Conservation (phyloP, 2,797 vertebrate genomes). For the Notamacropus eugenii region DNA sequence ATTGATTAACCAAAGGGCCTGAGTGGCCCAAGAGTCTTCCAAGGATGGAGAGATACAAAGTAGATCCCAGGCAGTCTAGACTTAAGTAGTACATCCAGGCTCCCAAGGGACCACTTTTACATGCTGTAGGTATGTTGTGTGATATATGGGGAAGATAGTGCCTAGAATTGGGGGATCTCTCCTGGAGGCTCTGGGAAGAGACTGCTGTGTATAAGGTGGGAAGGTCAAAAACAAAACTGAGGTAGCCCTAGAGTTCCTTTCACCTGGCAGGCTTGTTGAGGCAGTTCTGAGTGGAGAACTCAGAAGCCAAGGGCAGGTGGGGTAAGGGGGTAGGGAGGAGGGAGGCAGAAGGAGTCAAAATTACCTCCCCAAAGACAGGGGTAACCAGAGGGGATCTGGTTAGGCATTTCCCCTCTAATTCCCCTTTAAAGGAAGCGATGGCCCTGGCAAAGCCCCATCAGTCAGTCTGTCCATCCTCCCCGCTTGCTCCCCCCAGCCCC, state of each 20-base stretch:
- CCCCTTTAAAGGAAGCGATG: slow-evolving; percentile 98
- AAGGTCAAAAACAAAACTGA: slow-evolving; percentile 60
- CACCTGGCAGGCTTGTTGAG: slow-evolving; percentile 8
- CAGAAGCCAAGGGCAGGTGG: slow-evolving; percentile 82
- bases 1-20: background rate
- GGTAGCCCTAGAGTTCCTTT: slow-evolving; percentile 23
- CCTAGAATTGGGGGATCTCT: slow-evolving; percentile 17
- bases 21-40: background rate
- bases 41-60: slow-evolving; percentile 59
- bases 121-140: slow-evolving; percentile 7
- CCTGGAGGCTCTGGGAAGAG: background rate
- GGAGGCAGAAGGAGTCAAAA: slow-evolving; percentile 48
- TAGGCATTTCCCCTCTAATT: slow-evolving; percentile 87
- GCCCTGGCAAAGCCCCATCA: slow-evolving; percentile 93
- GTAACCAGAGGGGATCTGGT: slow-evolving; percentile 79
- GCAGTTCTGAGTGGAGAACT: slow-evolving; percentile 79
- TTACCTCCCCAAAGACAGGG: slow-evolving; percentile 69
- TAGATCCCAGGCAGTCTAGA: slow-evolving; percentile 9
- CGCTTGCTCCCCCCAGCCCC: slow-evolving; percentile 88
- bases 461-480: slow-evolving; percentile 87
- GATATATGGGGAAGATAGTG: slow-evolving; percentile 38
- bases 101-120: slow-evolving; percentile 32
- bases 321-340: slow-evolving; percentile 55
- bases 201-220: background rate
- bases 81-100: slow-evolving; percentile 56